Percentiles rank a stretch among this genome's conserved stretches.
Evolutionary conservation across 2,888 invertebrate species (phyloP).

Genomic region (Andrena fulva): DNA sequence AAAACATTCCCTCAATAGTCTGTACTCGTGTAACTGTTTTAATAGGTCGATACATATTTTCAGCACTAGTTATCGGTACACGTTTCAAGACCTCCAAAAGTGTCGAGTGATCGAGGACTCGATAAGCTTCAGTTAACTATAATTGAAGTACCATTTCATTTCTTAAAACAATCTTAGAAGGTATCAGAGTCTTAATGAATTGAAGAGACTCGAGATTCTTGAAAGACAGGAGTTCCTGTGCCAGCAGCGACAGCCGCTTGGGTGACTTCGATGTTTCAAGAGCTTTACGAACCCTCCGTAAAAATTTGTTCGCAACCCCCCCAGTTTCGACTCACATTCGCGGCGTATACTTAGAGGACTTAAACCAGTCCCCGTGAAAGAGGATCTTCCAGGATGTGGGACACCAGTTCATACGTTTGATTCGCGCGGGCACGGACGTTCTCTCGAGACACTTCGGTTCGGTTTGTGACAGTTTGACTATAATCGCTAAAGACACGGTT

Average conservation of each 20-base stretch:
- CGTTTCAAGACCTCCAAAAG: background rate
- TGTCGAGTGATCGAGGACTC: background rate
- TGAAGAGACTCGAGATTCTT: background rate
- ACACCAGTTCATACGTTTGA: background rate
- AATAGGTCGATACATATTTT: background rate
- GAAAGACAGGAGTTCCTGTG: background rate
- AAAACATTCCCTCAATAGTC: too few species aligned
- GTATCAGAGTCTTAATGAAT: background rate
- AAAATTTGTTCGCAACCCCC: background rate
- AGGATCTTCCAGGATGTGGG: background rate
- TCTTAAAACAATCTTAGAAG: background rate
- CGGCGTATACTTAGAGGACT: background rate
- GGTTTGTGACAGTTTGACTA: constrained; percentile 36
- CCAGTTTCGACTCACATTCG: background rate
- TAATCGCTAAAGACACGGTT: constrained; percentile 36
- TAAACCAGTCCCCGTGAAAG: background rate
- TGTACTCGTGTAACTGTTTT: too few species aligned
- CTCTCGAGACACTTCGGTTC: constrained; percentile 18
- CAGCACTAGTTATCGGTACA: background rate
- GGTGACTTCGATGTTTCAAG: background rate
- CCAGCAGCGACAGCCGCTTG: background rate
- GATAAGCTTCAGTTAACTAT: background rate
- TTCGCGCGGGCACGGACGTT: constrained; percentile 10
- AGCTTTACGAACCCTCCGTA: background rate
- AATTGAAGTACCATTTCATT: background rate